These are phyloP conservation scores for Salvelinus fontinalis DNA, from an alignment of 2,113 vertebrate genomes.

Conservation along the genomic window DNA sequence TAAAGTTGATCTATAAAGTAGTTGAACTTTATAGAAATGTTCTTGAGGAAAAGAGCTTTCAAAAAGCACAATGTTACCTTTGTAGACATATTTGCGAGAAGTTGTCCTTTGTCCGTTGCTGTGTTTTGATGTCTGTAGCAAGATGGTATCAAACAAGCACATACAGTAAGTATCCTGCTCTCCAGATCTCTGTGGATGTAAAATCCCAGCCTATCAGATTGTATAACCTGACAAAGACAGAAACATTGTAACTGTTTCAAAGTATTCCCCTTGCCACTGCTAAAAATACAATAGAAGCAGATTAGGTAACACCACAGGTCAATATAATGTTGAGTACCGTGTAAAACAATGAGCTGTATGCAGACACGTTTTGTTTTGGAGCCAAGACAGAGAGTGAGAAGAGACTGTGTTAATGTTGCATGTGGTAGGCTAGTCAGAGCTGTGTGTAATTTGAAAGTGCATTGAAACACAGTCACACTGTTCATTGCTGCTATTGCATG, in stretches of 20 bases:
- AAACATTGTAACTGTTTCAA: neutral
- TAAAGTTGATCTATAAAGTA: neutral
- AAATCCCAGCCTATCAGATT: slow-evolving; percentile 26
- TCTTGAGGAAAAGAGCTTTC: neutral
- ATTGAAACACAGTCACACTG: neutral
- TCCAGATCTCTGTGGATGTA: neutral
- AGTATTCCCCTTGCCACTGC: slow-evolving; percentile 1
- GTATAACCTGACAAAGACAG: slow-evolving; percentile 15
- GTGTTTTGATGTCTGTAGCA: slow-evolving; percentile 11
- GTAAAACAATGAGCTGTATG: neutral
- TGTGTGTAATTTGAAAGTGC: neutral
- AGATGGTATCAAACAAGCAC: slow-evolving; percentile 15
- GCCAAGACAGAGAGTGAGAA: neutral
- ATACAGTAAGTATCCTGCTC: neutral
- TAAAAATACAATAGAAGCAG: neutral
- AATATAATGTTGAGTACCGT: neutral
- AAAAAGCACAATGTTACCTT: slow-evolving; percentile 7
- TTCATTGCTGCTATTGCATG: neutral
- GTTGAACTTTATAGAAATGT: neutral
- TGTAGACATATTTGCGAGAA: slow-evolving; percentile 8
- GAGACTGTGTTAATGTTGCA: neutral
- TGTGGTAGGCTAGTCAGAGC: neutral
- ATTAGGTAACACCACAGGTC: neutral
- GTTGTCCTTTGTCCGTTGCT: neutral
- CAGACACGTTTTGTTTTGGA: slow-evolving; percentile 3